Evolutionary conservation across 2,797 vertebrate species (phyloP), one percentile per base, ranked within the genome.

Genomic region (Streptopelia turtur): DNA sequence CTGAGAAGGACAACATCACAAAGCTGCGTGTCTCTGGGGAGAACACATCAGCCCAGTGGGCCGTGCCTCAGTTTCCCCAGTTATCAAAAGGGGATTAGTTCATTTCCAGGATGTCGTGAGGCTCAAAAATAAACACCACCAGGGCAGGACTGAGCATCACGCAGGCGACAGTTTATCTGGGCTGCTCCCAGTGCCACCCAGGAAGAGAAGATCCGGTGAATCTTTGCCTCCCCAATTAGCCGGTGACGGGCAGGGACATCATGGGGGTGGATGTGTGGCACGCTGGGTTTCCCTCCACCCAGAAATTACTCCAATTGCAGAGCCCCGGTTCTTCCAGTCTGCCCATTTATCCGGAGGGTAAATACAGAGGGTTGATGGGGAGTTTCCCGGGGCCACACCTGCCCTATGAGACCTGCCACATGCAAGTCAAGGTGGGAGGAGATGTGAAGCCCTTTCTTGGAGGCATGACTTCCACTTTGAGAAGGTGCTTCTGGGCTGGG

Each of bases 181-280:
- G 57, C 50, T 82, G 61, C 70, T 82, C 43, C 63, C 68, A 79
- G 70, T 31, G 17, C 33, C 30, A 25, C 66, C 70, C 85, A 90
- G 89, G 94, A 85, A 85, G 75, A 65, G 49, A 50, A 88, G 74
- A 63, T 16, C 13, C 11, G 39, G 59, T 20, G 37, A 72, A 92
- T 59, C 60, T 24, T 74, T 77, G 39, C 24, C 65, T 90, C 33
- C 55, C 37, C 79, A 78, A 0, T 71, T 18, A 86, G 45, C 14
- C 0, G 2, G 57, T 77, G 91, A 89, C 13, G 17, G 60, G 70
- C 75, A 72, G 52, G 35, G 68, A 23, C 7, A 39, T 30, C 75
- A 66, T 0, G 0, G 25, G 30, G 9, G 6, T 4, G 65, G 72
- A 50, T 9, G 0, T 0, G 2, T 27, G 78, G 21, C 0, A 0